Percentiles rank a stretch among this genome's conserved stretches.
Conservation (phyloP, 2,888 invertebrate genomes). For the Caenorhabditis doughertyi region DNA sequence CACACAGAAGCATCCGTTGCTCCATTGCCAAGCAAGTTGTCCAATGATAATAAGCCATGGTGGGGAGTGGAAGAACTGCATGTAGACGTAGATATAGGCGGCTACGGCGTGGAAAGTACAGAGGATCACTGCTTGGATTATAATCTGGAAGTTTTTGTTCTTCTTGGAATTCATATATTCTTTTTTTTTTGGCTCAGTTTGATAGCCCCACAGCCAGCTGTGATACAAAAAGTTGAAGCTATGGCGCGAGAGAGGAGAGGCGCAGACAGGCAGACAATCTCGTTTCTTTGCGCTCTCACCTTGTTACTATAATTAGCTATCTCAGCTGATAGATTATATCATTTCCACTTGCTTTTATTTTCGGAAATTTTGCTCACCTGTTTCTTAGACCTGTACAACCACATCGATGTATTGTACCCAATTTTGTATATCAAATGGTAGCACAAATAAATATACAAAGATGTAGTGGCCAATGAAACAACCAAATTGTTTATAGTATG, state of each 20-base stretch:
- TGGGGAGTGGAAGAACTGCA: constrained; percentile 66
- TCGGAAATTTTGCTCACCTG: constrained; percentile 5
- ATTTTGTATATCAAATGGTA: constrained; percentile 43
- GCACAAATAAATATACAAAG: constrained; percentile 52
- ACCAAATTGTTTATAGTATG: constrained; percentile 67
- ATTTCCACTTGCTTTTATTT: no score
- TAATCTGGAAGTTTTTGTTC: constrained; percentile 48
- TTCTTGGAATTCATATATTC: no score
- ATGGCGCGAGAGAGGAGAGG: no score
- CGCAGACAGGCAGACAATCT: no score
- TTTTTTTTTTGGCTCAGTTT: no score
- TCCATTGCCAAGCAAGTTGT: constrained; percentile 67
- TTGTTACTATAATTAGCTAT: no score
- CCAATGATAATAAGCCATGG: constrained; percentile 60
- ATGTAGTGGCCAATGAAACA: constrained; percentile 56
- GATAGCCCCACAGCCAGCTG: no score
- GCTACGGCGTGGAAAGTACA: constrained; percentile 64
- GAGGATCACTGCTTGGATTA: constrained; percentile 62
- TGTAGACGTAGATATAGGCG: constrained; percentile 67
- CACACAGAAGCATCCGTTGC: constrained; percentile 57
- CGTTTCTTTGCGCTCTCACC: no score
- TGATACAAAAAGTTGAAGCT: not conserved
- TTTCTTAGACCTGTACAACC: constrained; percentile 29
- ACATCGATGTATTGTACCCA: constrained; percentile 16
- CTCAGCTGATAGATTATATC: no score